phyloP scores from a whole-genome alignment of 2,797 vertebrate species.

The Bucorvus abyssinicus region DNA sequence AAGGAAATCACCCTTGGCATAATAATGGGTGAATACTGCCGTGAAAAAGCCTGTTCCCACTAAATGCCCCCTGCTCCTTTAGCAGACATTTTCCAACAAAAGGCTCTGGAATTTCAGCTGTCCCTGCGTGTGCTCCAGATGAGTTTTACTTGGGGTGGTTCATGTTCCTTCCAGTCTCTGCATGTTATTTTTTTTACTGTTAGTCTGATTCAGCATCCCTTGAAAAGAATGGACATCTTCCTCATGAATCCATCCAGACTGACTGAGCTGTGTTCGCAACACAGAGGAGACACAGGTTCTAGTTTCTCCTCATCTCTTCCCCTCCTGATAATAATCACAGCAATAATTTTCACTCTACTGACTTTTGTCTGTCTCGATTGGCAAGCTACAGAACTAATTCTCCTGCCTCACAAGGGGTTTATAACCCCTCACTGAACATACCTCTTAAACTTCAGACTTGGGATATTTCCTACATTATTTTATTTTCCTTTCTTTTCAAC shows the following conservation, averaged over 20 bases:
- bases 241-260: background rate
- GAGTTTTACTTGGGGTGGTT: background rate
- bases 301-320: background rate
- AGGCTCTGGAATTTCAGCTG: slow-evolving; percentile 40
- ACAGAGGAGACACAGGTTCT: background rate
- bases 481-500: background rate
- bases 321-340: background rate
- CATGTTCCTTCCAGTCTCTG: background rate
- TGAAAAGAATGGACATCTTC: background rate
- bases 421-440: background rate
- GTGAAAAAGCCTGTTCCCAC: background rate
- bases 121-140: slow-evolving; percentile 8
- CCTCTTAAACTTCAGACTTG: background rate
- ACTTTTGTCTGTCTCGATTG: background rate
- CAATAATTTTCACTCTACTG: background rate
- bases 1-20: slow-evolving; percentile 19
- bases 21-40: slow-evolving; percentile 14
- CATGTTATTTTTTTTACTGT: background rate
- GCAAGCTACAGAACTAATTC: background rate
- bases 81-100: slow-evolving; percentile 45
- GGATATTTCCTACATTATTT: background rate
- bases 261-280: background rate
- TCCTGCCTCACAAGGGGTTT: background rate
- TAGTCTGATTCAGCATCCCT: background rate
- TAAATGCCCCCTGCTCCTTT: slow-evolving; percentile 7